Base-by-base conservation (phyloP, 2,888 invertebrate species). In the Drosophila demipolita region DNA sequence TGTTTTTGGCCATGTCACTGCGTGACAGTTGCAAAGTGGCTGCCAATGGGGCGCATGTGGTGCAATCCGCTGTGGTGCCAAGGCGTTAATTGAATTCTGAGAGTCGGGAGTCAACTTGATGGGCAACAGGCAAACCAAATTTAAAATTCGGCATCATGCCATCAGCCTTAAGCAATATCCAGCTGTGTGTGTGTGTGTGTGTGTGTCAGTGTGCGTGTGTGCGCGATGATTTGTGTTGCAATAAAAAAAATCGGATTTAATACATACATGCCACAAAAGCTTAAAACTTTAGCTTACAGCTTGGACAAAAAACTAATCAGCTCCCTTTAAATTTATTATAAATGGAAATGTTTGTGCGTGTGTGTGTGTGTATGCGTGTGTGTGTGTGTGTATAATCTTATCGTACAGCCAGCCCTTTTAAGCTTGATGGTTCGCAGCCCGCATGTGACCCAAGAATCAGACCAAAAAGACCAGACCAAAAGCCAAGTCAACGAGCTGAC, bases 291-390 rank as follows among this genome's bases (percentile, higher is more conserved):
- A 35, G 67, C 57, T 53, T 40, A 61, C 36, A 20, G 57, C 71
- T 48, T 36, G 33, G 17, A 52, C 62, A 63, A 75, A 81, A 73
- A 85, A 79, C 83, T 86, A 85, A 88, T 87, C 81, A 85, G 89
- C 80, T 85, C 84, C 78, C 78, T 88, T 88, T 86, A 82, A 85
- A 88, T 85, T 86, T 85, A 86, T 83, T 86, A 86, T 80, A 85
- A 86, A 88, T 83, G 87, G 87, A 83, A 86, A 65, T 65, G 61
- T 38, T 33, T 40, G 26, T 38, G 40, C 29, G 45, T 59, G 45
- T 38, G 7, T 62, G 42, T 26, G 23, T 59, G n/a, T 68, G 15
- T 36, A 59, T 50, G n/a, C n/a, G n/a, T 23, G 26, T 45, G 42
- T 64, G 48, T 29, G 68, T 66, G 67, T 45, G 52, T 58, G 58